These are phyloP conservation scores for Drosophila antonietae DNA, from an alignment of 2,888 invertebrate species.

Conservation along the genomic window DNA sequence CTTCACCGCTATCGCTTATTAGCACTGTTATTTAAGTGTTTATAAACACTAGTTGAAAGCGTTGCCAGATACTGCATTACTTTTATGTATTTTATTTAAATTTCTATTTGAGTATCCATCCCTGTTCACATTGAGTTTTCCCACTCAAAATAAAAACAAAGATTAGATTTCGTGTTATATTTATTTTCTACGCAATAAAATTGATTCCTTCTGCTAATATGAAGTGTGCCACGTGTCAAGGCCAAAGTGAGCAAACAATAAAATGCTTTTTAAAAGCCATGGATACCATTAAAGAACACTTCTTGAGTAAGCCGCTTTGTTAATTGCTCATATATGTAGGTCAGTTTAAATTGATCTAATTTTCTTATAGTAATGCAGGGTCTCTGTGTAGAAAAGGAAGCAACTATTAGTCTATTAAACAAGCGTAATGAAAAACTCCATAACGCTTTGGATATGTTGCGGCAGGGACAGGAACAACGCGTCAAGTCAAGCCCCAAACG, in stretches of 20 bases:
- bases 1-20: constrained; percentile 6
- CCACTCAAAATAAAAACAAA: neutral
- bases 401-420: constrained; percentile 47
- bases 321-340: neutral
- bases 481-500: constrained; percentile 41
- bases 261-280: constrained; percentile 59
- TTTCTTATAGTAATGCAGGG: constrained; percentile 52
- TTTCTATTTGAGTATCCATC: neutral
- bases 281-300: constrained; percentile 74
- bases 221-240: constrained; percentile 54
- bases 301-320: constrained; percentile 65
- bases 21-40: constrained; percentile 40
- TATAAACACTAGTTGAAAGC: constrained; percentile 1
- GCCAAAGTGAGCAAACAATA: constrained; percentile 31
- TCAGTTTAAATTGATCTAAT: neutral
- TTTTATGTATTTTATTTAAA: neutral
- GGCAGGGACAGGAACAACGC: constrained; percentile 22
- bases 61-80: constrained; percentile 20
- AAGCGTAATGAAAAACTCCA: constrained; percentile 63
- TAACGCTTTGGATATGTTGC: constrained; percentile 57
- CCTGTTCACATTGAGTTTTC: neutral
- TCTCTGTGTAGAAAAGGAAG: constrained; percentile 36
- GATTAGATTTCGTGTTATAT: neutral
- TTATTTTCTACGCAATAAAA: neutral
- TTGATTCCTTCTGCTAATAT: constrained; percentile 33